Base-by-base conservation (phyloP, 1,140 invertebrate species). In the Drosophila eugracilis region DNA sequence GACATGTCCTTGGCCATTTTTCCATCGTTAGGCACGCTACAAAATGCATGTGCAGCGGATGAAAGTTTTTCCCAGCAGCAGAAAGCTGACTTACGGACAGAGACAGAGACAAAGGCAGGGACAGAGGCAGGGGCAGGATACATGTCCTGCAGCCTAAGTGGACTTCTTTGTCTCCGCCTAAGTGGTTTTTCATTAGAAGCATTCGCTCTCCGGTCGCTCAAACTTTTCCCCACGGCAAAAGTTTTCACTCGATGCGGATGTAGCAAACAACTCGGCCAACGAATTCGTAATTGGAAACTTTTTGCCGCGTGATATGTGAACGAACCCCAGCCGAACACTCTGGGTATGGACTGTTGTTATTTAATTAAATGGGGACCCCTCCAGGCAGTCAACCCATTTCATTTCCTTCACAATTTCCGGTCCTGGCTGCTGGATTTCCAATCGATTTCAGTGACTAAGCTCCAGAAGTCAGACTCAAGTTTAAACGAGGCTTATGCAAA, bases 131-230 rank as follows among this genome's bases (percentile, higher is more conserved):
- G 44, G 19, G 24, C 37, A 65, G 44, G 50, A 62, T 60, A 54
- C 70, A 41, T 65, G 41, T 55, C 41, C 59, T 60, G 44, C 24
- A 47, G 44, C 47, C 50, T 53, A 78, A 88, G 78, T 88, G 58
- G 50, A 75, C 60, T 78, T 71, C 69, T 71, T 62, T 85, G 81
- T 80, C 63, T 59, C 30, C 30, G 77, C 36, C 77, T 78, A 81
- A 86, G 81, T 86, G 81, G 55, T 88, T 78, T 85, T 88, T 88
- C 83, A 86, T 75, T 77, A 75, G 73, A 78, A 75, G 73, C 42
- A 53, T 41, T 63, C 70, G 34, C 70, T 15, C 37, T 45, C 39
- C 42, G 62, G 36, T 45, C 45, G 45, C 57, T 17, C 30, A 58
- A 44, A 54, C 48, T 59, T 67, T 75, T 66, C 14, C 12, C 55